Evolutionary conservation across 2,888 invertebrate genomes (phyloP).

Genomic region (Trachelus iudaicus): DNA sequence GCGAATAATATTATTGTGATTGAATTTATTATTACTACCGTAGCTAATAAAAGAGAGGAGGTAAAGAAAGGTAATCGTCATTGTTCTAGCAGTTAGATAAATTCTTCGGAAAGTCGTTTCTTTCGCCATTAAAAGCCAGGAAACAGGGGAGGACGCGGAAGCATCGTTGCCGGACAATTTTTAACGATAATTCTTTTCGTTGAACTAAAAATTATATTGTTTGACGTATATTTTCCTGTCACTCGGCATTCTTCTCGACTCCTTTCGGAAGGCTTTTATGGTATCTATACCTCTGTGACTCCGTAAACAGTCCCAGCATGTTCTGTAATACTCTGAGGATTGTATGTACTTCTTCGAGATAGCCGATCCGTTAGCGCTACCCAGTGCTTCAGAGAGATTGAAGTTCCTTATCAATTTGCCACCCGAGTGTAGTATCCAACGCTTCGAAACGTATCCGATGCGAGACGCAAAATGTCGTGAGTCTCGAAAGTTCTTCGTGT

Average conservation of each 20-base stretch:
- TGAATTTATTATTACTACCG: slow-evolving; percentile 8
- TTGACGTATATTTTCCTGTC: neutral
- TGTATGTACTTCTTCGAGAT: neutral
- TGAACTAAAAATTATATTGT: neutral
- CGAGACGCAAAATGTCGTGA: neutral
- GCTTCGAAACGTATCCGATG: neutral
- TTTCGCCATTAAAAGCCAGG: neutral
- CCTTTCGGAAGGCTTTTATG: neutral
- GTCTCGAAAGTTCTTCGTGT: neutral
- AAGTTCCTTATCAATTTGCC: neutral
- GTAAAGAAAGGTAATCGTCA: neutral
- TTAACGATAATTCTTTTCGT: neutral
- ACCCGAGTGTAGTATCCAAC: neutral
- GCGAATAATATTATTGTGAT: slow-evolving; percentile 3
- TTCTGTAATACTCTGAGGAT: neutral
- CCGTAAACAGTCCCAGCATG: neutral
- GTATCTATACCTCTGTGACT: neutral
- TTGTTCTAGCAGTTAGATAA: neutral
- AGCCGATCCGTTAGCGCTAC: neutral
- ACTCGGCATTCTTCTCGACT: neutral
- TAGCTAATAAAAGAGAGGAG: neutral
- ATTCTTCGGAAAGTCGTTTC: neutral
- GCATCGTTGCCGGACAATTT: neutral
- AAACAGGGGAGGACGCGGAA: neutral
- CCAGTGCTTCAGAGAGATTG: neutral